A percentile compares a stretch with the other conserved stretches of the same genome.
These are phyloP conservation scores for Suricata suricatta DNA, from an alignment of 2,113 vertebrate species.

Conservation along the genomic window DNA sequence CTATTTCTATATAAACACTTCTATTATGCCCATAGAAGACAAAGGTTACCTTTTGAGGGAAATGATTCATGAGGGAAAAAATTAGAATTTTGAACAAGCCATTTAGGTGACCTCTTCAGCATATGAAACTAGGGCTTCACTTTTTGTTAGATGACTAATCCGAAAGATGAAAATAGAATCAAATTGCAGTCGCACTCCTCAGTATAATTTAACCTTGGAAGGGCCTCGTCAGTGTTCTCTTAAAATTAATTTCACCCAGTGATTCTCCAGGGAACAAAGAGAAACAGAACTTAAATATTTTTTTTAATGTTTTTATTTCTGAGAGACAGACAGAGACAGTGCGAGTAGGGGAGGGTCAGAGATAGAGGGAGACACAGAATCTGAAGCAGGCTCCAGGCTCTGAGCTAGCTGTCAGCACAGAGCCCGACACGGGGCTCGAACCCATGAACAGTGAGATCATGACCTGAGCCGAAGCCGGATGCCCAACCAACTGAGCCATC, in stretches of 20 bases:
- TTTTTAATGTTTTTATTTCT: too few relatives aligned
- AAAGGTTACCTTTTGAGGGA: slow-evolving; percentile 57
- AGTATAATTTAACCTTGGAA: slow-evolving; percentile 67
- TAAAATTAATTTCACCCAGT: slow-evolving; percentile 58
- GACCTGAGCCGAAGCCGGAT: too few relatives aligned
- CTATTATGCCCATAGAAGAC: background rate
- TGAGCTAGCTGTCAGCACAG: too few relatives aligned
- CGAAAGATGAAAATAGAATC: slow-evolving; percentile 71
- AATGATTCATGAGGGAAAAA: slow-evolving; percentile 55
- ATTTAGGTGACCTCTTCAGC: slow-evolving; percentile 49
- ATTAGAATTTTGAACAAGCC: slow-evolving; percentile 40
- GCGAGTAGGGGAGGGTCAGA: too few relatives aligned
- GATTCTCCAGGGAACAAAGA: slow-evolving; percentile 31
- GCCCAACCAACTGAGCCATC: too few relatives aligned
- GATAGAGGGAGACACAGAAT: too few relatives aligned
- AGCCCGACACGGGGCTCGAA: too few relatives aligned
- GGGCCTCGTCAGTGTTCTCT: background rate
- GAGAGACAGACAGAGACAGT: too few relatives aligned
- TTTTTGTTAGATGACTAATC: slow-evolving; percentile 40
- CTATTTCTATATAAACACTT: slow-evolving; percentile 56
- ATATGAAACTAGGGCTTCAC: slow-evolving; percentile 53
- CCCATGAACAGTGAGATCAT: too few relatives aligned
- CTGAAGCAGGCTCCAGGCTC: too few relatives aligned
- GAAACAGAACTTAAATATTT: background rate
- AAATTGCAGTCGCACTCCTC: slow-evolving; percentile 21